These are phyloP conservation scores for Neoarius graeffei DNA, from an alignment of 2,113 vertebrate genomes.

Conservation along the genomic window DNA sequence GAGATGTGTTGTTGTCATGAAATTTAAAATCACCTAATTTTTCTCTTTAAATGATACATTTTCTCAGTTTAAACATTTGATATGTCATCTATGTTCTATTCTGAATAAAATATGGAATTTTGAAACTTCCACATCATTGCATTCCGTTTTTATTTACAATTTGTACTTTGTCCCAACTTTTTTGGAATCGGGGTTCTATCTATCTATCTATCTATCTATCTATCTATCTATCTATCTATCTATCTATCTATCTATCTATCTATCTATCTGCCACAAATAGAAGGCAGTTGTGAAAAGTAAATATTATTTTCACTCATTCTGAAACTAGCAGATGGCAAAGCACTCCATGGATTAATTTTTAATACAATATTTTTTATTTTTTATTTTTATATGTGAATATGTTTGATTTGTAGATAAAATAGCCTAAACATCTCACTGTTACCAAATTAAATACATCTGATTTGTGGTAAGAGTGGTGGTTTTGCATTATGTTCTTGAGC, in stretches of 20 bases:
- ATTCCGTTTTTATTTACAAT: too few species aligned
- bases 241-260: too few species aligned
- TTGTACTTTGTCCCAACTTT: too few species aligned
- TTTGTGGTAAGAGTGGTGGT: background rate
- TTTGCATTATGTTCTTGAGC: background rate
- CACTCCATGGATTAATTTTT: background rate
- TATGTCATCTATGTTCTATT: too few species aligned
- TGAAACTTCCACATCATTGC: too few species aligned
- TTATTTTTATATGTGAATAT: background rate
- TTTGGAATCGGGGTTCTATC: too few species aligned
- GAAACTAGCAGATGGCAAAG: background rate
- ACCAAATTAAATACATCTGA: background rate
- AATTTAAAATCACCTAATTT: too few species aligned
- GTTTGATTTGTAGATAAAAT: background rate
- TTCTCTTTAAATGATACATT: too few species aligned
- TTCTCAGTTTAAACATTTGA: too few species aligned
- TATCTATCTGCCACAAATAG: background rate
- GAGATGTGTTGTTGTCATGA: too few species aligned
- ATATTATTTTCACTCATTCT: background rate
- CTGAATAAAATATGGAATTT: too few species aligned
- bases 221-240: background rate
- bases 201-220: background rate
- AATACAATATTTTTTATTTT: background rate
- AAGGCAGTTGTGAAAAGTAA: background rate
- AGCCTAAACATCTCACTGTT: background rate